These are phyloP conservation scores for Drosophila parthenogenetica DNA, from an alignment of 2,888 invertebrate genomes.

Conservation along the genomic window DNA sequence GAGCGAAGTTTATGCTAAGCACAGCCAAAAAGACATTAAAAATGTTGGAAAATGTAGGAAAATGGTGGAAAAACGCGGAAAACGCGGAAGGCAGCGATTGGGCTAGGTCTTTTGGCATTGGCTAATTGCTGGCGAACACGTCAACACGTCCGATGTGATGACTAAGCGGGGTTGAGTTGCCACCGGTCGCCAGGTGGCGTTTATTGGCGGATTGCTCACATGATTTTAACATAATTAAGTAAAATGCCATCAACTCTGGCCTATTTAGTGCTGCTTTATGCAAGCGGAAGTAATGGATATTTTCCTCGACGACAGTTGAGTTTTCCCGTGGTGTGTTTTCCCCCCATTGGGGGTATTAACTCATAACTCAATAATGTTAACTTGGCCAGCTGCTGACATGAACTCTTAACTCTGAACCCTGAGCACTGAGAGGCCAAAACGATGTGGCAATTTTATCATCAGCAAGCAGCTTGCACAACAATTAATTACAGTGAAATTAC, in stretches of 20 bases:
- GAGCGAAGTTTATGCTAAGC: slow-evolving; percentile 40
- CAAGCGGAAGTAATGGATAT: slow-evolving; percentile 60
- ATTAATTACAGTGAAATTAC: slow-evolving; percentile 56
- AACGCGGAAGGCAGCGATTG: slow-evolving; percentile 16
- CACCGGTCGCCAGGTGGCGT: slow-evolving; percentile 39
- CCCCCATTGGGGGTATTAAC: neutral
- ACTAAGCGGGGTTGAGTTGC: slow-evolving; percentile 38
- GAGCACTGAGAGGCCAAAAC: slow-evolving; percentile 18
- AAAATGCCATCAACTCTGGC: slow-evolving; percentile 66
- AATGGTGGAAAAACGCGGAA: slow-evolving; percentile 4
- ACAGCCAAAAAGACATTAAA: slow-evolving; percentile 58
- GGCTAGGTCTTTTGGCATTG: slow-evolving; percentile 48
- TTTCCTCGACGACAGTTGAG: slow-evolving; percentile 14
- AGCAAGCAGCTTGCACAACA: slow-evolving; percentile 52
- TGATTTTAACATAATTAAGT: slow-evolving; percentile 68
- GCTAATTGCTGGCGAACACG: slow-evolving; percentile 71
- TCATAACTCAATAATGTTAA: slow-evolving; percentile 40
- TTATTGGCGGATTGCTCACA: slow-evolving; percentile 40
- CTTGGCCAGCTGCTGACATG: slow-evolving; percentile 28
- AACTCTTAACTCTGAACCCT: slow-evolving; percentile 28
- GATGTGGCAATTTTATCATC: slow-evolving; percentile 53
- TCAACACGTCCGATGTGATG: slow-evolving; percentile 44
- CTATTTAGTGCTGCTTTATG: slow-evolving; percentile 59
- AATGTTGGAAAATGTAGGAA: slow-evolving; percentile 4
- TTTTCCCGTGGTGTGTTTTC: slow-evolving; percentile 3